A percentile compares a stretch with the other conserved stretches of the same genome.
phyloP scores from a whole-genome alignment of 2,888 invertebrate species.

The Andrena hattorfiana region DNA sequence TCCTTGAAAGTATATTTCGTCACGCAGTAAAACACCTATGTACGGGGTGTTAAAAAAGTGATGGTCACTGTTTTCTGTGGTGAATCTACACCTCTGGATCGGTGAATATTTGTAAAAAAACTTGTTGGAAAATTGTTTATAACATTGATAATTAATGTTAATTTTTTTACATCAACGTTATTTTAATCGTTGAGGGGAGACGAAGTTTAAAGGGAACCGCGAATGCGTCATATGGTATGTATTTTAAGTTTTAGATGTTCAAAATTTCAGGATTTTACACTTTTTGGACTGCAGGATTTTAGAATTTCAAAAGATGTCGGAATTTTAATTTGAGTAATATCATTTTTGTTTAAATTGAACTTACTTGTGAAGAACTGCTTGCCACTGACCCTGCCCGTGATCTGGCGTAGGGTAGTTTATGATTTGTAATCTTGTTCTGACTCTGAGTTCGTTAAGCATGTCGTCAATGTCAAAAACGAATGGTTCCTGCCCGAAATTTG shows the following conservation, averaged over 20 bases:
- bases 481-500: slow-evolving; percentile 99
- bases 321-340: neutral
- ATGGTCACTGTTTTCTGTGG: too few species aligned
- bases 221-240: neutral
- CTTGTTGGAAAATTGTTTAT: too few species aligned
- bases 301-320: neutral
- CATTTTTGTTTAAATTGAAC: slow-evolving; percentile 58
- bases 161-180: too few species aligned
- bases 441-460: slow-evolving; percentile 96
- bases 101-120: too few species aligned
- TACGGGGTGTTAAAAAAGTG: too few species aligned
- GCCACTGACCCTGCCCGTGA: slow-evolving; percentile 94
- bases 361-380: slow-evolving; percentile 96
- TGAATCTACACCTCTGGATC: too few species aligned
- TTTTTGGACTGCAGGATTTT: neutral
- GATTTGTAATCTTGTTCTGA: slow-evolving; percentile 93
- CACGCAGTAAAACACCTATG: too few species aligned
- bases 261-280: neutral
- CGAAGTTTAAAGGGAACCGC: too few species aligned
- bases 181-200: too few species aligned
- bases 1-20: too few species aligned
- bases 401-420: slow-evolving; percentile 95
- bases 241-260: neutral
- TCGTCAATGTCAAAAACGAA: slow-evolving; percentile 99
- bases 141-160: too few species aligned